Evolutionary conservation across 1,140 invertebrate species (phyloP).

Genomic region (Onthophagus taurus): DNA sequence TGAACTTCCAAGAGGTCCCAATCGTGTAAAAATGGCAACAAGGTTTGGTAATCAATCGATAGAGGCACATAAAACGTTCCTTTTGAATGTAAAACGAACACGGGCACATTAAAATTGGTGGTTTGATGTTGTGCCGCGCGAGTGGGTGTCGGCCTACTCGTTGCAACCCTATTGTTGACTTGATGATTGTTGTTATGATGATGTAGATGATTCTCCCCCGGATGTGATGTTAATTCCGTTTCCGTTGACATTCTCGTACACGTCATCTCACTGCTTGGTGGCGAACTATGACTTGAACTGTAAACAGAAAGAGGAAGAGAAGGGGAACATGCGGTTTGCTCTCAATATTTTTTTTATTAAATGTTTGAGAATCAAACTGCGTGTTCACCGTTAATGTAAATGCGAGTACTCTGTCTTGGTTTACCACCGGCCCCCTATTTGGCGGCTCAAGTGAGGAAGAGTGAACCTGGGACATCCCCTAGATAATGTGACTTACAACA

Average conservation of each 20-base stretch:
- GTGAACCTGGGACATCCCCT: too few relatives aligned
- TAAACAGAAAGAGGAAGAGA: neutral
- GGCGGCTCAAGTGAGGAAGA: too few relatives aligned
- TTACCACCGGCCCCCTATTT: too few relatives aligned
- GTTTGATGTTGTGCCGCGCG: too few relatives aligned
- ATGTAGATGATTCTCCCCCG: slow-evolving; percentile 9
- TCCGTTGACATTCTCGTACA: slow-evolving; percentile 28
- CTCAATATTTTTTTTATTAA: too few relatives aligned
- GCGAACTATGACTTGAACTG: slow-evolving; percentile 32
- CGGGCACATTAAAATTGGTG: slow-evolving; percentile 52
- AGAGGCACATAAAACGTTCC: slow-evolving; percentile 88
- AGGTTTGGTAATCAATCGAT: slow-evolving; percentile 68
- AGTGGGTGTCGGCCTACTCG: slow-evolving; percentile 31
- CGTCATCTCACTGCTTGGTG: slow-evolving; percentile 28
- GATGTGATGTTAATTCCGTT: slow-evolving; percentile 22
- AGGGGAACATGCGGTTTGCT: too few relatives aligned
- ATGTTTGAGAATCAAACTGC: too few relatives aligned
- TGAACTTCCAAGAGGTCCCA: slow-evolving; percentile 48
- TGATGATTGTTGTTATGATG: slow-evolving; percentile 13
- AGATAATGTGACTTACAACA: too few relatives aligned
- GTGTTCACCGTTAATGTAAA: too few relatives aligned
- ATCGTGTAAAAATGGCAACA: slow-evolving; percentile 59
- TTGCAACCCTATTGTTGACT: too few relatives aligned
- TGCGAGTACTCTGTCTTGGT: too few relatives aligned
- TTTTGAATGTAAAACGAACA: slow-evolving; percentile 72